Evolutionary conservation across 2,113 vertebrate species (phyloP), one percentile per base, ranked within the genome.

Genomic region (Puntigrus tetrazona): DNA sequence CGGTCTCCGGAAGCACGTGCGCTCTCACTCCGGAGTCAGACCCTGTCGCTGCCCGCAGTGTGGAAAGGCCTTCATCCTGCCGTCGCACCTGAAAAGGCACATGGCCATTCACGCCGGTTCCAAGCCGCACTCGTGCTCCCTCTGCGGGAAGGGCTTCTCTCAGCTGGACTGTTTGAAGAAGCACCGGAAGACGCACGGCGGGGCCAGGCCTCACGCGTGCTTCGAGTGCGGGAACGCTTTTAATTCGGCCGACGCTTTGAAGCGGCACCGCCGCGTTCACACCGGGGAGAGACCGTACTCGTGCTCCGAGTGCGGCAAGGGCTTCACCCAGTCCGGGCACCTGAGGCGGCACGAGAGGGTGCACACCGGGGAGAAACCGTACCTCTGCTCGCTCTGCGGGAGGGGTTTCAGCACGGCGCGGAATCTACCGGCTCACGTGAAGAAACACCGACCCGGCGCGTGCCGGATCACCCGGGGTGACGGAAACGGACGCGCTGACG

Each of bases 101-200:
- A 70, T n/a, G 67, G 5, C 41, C 4, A 70, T 70, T 36, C 36
- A 70, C 6, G 22, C 67, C 2, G 67, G 41, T n/a, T 7, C n/a
- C 1, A 70, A 41, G 20, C 67, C 67, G 1, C n/a, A 70, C 67
- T 38, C 20, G 9, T 70, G 67, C 13, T n/a, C 36, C 41, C 67
- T 13, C 0, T 70, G 67, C 10, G 67, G 36, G 41, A 70, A 41
- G 36, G 13, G 20, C 13, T 70, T 70, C 41, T 70, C 67, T 41
- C 67, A 41, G 67, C 67, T 70, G 9, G 67, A 70, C 67, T 70
- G 67, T n/a, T n/a, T 70, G 67, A 70, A 70, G 7, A 70, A 41
- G 20, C 67, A 70, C 13, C 36, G 41, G 67, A 70, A 41, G 3
- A 70, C 67, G 1, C 67, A 70, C 67, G n/a, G 34, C 36, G 36